These are phyloP conservation scores for Scotopteryx bipunctaria DNA, from an alignment of 2,888 invertebrate genomes.

Conservation along the genomic window DNA sequence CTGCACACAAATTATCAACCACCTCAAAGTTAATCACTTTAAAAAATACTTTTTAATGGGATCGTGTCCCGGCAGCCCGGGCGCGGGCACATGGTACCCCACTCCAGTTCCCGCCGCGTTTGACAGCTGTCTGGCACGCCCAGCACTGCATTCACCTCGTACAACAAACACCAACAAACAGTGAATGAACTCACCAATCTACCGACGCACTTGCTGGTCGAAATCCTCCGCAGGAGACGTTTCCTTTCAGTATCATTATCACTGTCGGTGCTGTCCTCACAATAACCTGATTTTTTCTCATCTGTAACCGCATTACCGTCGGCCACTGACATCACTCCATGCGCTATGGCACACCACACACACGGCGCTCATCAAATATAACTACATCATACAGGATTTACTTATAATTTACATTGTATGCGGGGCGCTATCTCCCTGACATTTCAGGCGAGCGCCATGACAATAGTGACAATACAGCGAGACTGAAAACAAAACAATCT, in stretches of 20 bases:
- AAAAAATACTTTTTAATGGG: constrained; percentile 56
- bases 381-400: constrained; percentile 79
- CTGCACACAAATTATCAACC: constrained; percentile 48
- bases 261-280: constrained; percentile 87
- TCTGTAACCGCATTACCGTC: constrained; percentile 55
- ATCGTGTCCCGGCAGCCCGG: constrained; percentile 49
- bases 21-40: constrained; percentile 47
- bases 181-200: constrained; percentile 84
- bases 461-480: constrained; percentile 68
- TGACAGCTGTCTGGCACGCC: constrained; percentile 70
- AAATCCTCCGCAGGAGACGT: constrained; percentile 90
- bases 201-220: constrained; percentile 92
- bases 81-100: constrained; percentile 66
- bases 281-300: constrained; percentile 62
- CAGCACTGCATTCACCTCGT: constrained; percentile 39
- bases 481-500: constrained; percentile 80
- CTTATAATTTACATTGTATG: constrained; percentile 65
- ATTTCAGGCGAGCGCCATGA: constrained; percentile 78
- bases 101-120: constrained; percentile 46
- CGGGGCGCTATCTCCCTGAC: constrained; percentile 70
- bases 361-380: constrained; percentile 64
- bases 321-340: constrained; percentile 75
- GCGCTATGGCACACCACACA: constrained; percentile 63
- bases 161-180: constrained; percentile 18
- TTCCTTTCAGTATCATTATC: constrained; percentile 92